Evolutionary conservation across 1,140 invertebrate species (phyloP).

Genomic region (Drosophila repleta): DNA sequence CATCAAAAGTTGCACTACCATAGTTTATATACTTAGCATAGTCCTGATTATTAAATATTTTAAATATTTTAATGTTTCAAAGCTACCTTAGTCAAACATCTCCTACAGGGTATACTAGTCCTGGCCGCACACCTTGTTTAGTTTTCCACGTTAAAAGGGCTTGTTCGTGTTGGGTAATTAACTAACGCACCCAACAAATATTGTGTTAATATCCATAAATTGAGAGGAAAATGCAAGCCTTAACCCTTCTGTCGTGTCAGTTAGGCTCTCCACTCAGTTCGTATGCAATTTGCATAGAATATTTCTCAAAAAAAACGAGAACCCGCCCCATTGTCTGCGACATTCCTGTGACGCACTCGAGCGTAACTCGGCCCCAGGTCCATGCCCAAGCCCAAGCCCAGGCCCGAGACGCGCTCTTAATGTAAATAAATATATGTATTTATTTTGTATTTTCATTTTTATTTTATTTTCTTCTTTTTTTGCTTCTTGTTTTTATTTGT

Average conservation of each 20-base stretch:
- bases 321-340: conserved; percentile 71
- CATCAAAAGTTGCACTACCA: too few relatives aligned
- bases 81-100: not conserved
- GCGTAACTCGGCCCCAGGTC: conserved; percentile 37
- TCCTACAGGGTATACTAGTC: conserved; percentile 1
- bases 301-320: conserved; percentile 38
- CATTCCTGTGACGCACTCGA: conserved; percentile 63
- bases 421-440: conserved; percentile 78
- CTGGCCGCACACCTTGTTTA: not conserved
- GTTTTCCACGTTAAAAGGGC: conserved; percentile 58
- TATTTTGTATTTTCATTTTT: conserved; percentile 55
- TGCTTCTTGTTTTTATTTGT: conserved; percentile 31
- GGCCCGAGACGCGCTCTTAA: conserved; percentile 38
- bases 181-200: conserved; percentile 57
- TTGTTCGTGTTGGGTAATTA: conserved; percentile 54
- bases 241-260: conserved; percentile 55
- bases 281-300: conserved; percentile 71
- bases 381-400: conserved; percentile 6
- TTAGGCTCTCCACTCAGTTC: not conserved
- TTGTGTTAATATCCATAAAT: conserved; percentile 78
- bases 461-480: conserved; percentile 62
- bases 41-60: too few relatives aligned
- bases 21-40: too few relatives aligned
- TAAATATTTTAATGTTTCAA: too few relatives aligned
- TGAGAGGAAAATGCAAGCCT: conserved; percentile 37